A percentile compares a stretch with the other conserved stretches of the same genome.
phyloP scores from a whole-genome alignment of 2,888 invertebrate genomes.

The Caenorhabditis becei region DNA sequence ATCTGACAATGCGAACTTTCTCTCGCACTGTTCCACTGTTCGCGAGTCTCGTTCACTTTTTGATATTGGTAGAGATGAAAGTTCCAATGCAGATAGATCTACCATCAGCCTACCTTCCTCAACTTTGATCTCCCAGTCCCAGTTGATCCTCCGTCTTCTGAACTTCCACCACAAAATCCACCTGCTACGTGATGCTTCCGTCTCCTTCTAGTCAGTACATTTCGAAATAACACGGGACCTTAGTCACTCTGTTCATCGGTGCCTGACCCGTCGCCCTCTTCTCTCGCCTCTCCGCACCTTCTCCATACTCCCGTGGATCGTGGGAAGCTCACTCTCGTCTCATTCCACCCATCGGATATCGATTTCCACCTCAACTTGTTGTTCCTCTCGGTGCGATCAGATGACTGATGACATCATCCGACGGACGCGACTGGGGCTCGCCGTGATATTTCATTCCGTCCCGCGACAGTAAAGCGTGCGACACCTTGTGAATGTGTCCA shows the following conservation, averaged over 20 bases:
- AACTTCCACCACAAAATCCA: neutral
- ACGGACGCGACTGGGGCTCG: neutral
- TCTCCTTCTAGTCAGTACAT: slow-evolving; percentile 15
- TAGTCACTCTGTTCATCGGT: slow-evolving; percentile 52
- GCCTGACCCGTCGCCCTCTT: slow-evolving; percentile 46
- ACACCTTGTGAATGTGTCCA: slow-evolving; percentile 25
- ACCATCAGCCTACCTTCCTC: neutral
- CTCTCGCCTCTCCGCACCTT: slow-evolving; percentile 15
- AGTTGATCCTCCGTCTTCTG: too few species aligned
- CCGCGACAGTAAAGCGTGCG: slow-evolving; percentile 38
- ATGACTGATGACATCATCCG: slow-evolving; percentile 50
- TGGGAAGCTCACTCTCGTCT: slow-evolving; percentile 37
- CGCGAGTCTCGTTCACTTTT: slow-evolving; percentile 3
- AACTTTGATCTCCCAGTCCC: slow-evolving; percentile 6
- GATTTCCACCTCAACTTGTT: slow-evolving; percentile 50
- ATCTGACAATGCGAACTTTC: neutral
- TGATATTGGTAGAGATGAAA: slow-evolving; percentile 5
- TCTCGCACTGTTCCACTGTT: slow-evolving; percentile 8
- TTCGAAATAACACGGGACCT: slow-evolving; percentile 53
- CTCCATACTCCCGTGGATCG: slow-evolving; percentile 42
- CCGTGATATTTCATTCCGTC: slow-evolving; percentile 7
- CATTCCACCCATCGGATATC: slow-evolving; percentile 49
- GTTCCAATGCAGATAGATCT: neutral
- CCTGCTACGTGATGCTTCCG: neutral
- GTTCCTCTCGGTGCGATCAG: slow-evolving; percentile 36